Base-by-base conservation (phyloP, 2,113 vertebrate genomes). In the Ivindomyrus marchei region DNA sequence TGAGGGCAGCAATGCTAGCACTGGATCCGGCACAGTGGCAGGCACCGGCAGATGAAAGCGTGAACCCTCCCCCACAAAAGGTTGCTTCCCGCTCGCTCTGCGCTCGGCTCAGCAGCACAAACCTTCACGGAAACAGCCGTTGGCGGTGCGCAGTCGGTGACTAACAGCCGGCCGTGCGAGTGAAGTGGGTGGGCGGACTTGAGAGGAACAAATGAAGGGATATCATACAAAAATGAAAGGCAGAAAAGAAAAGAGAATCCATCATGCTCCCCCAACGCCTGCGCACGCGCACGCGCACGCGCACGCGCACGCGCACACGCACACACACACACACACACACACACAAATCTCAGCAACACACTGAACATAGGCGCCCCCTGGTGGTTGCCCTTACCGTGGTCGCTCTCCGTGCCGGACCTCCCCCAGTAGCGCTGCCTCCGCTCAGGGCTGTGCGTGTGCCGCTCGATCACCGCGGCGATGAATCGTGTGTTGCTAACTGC, bases 401-500 rank as follows among this genome's bases (percentile, higher is more conserved):
- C 98, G 0, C 98, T 99, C 93, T 99, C 98, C 0, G 98, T 99
- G 89, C 98, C 98, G 0, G 98, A 99, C 5, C 98, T 96, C 0
- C 98, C 98, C 98, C 98, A 99, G 96, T 99, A 99, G 5, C 98
- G 96, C 46, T 98, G 96, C 1, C 98, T 95, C 90, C 98, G 95
- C 19, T 99, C 98, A 0, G 98, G 98, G 62, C 98, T 99, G 95
- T 99, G 98, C 0, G 98, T 98, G 5, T 98, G 98, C 1, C 98
- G 96, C 92, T 99, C 98, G 0, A 99, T 99, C 90, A 99, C 98
- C 0, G 98, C 98, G 0, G 98, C 98, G 87, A 99, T 99, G 90
- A 99, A 99, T 0, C 98, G 96, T 0, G 98, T 99, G 91, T 99
- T 99, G 88, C 98, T 99, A 92, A 99, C 98, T 99, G 95, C 1